Evolutionary conservation across 2,888 invertebrate genomes (phyloP).

Genomic region (Campoplex nolae): DNA sequence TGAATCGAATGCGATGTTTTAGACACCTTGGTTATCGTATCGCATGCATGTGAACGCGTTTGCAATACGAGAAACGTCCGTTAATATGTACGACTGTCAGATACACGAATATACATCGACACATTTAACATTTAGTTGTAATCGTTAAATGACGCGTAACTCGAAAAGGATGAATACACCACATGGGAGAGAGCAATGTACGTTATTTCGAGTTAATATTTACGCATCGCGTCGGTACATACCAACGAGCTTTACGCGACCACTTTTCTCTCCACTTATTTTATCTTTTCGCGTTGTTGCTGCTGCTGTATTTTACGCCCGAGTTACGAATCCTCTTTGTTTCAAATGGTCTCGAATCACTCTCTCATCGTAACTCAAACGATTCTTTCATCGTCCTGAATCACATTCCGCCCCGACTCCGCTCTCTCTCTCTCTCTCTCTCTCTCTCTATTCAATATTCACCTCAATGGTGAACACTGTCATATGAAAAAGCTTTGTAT

Average conservation of each 20-base stretch:
- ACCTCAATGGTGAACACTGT: neutral
- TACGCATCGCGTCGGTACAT: constrained; percentile 18
- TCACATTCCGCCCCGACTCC: neutral
- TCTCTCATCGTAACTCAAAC: constrained; percentile 11
- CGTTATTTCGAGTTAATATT: constrained; percentile 42
- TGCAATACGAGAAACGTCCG: neutral
- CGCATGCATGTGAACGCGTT: constrained; percentile 50
- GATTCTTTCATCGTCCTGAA: constrained; percentile 31
- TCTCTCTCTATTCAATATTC: neutral
- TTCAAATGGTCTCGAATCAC: constrained; percentile 17
- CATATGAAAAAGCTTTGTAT: neutral
- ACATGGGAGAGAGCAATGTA: constrained; percentile 25
- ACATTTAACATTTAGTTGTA: constrained; percentile 67
- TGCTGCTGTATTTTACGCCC: neutral
- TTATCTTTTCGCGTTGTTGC: neutral
- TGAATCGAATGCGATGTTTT: neutral
- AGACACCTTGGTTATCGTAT: constrained; percentile 28
- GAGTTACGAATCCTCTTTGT: constrained; percentile 8
- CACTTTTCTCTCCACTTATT: constrained; percentile 32
- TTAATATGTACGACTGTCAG: constrained; percentile 26
- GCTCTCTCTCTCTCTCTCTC: neutral
- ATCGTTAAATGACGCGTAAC: constrained; percentile 67
- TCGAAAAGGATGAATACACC: constrained; percentile 15
- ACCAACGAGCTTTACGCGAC: constrained; percentile 12
- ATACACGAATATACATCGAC: constrained; percentile 23